These are phyloP conservation scores for Tyto alba DNA, from an alignment of 2,113 vertebrate genomes.

Conservation along the genomic window DNA sequence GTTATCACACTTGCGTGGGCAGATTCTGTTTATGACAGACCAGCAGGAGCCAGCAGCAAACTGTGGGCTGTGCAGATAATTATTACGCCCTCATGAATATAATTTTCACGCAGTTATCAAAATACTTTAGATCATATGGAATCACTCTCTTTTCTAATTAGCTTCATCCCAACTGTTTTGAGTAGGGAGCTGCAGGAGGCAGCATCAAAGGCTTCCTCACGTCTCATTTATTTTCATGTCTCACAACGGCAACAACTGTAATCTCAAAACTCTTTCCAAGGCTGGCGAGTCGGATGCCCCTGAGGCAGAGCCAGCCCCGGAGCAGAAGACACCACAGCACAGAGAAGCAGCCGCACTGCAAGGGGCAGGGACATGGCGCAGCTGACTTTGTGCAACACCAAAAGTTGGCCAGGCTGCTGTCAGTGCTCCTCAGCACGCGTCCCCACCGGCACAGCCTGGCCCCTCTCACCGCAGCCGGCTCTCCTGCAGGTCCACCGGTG, in stretches of 20 bases:
- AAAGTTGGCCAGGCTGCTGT: neutral
- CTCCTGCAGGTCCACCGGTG: fast-evolving
- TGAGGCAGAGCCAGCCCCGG: neutral
- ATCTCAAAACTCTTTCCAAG: neutral
- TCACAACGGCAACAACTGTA: neutral
- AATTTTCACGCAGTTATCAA: conserved; percentile 19
- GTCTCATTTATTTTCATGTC: neutral
- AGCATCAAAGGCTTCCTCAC: conserved; percentile 29
- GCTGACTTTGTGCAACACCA: neutral
- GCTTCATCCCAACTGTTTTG: neutral
- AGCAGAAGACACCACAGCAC: neutral
- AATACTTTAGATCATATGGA: conserved; percentile 16
- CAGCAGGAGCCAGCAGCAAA: neutral
- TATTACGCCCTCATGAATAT: neutral
- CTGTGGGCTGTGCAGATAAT: neutral
- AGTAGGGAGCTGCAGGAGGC: neutral
- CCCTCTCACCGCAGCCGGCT: fast-evolving
- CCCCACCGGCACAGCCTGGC: fast-evolving
- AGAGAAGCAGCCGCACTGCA: neutral
- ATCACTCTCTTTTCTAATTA: conserved; percentile 4
- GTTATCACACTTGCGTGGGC: neutral
- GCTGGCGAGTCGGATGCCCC: neutral
- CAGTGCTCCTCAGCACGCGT: fast-evolving
- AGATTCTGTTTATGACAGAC: neutral
- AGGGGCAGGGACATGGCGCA: neutral